Conservation (phyloP, 2,797 vertebrate species). For the Capromys pilorides region DNA sequence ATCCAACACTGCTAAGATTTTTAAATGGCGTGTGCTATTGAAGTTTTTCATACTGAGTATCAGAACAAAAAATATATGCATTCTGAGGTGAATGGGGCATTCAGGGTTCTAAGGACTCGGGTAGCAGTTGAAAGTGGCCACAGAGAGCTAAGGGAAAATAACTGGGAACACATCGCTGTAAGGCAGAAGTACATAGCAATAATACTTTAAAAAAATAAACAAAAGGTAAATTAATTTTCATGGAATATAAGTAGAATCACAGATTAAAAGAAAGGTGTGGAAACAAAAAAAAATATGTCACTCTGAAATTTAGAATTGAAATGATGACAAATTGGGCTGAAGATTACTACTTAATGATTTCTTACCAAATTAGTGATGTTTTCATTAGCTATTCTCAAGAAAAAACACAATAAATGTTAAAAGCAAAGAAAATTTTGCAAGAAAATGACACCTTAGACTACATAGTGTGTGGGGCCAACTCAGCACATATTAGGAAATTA, state of each 20-base stretch:
- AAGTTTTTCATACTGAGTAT: neutral
- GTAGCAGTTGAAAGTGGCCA: neutral
- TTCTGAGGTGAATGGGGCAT: neutral
- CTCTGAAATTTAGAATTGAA: constrained; percentile 93
- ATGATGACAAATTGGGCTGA: constrained; percentile 91
- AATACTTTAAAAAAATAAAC: constrained; percentile 93
- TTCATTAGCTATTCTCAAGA: constrained; percentile 90
- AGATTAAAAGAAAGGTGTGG: constrained; percentile 94
- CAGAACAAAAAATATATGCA: neutral
- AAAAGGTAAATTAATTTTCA: constrained; percentile 95
- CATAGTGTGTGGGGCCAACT: constrained; percentile 89
- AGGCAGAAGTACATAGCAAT: constrained; percentile 90
- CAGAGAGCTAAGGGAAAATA: constrained; percentile 37
- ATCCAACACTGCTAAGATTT: neutral
- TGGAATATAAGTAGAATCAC: constrained; percentile 92
- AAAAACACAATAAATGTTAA: constrained; percentile 93
- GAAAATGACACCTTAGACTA: constrained; percentile 89
- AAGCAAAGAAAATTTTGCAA: constrained; percentile 91
- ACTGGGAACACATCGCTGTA: neutral
- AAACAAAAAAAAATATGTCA: constrained; percentile 83
- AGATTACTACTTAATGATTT: constrained; percentile 89
- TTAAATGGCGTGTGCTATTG: neutral
- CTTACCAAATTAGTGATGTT: constrained; percentile 87
- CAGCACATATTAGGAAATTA: constrained; percentile 89
- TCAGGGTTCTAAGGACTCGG: neutral